Percentiles rank a stretch among this genome's conserved stretches.
Conservation (phyloP, 2,797 vertebrate genomes). For the Sternarchorhynchus goeldii region DNA sequence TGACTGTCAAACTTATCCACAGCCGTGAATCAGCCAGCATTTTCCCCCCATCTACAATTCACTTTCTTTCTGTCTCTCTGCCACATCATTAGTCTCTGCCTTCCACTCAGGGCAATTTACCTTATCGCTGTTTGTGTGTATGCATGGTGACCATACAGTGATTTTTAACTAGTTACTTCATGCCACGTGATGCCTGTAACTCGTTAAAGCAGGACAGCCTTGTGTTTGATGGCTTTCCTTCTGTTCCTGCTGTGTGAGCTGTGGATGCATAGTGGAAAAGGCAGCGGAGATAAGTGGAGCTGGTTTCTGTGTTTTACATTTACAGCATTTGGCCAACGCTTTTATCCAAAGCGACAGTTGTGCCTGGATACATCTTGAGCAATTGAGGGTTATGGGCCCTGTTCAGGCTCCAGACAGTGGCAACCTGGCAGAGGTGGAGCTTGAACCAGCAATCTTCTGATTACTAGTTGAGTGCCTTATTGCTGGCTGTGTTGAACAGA, state of each 20-base stretch:
- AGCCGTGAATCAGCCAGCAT: slow-evolving; percentile 38
- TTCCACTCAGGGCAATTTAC: not conserved
- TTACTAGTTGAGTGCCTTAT: not conserved
- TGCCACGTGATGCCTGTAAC: slow-evolving; percentile 44
- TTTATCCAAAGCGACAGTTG: too few relatives aligned
- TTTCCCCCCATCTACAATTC: slow-evolving; percentile 27
- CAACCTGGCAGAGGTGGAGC: too few relatives aligned
- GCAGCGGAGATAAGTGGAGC: slow-evolving; percentile 3
- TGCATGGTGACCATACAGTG: slow-evolving; percentile 24
- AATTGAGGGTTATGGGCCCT: too few relatives aligned
- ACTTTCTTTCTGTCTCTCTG: slow-evolving; percentile 21
- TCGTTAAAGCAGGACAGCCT: slow-evolving; percentile 41
- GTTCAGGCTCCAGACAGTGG: too few relatives aligned
- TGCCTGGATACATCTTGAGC: too few relatives aligned
- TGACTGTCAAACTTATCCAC: slow-evolving; percentile 41
- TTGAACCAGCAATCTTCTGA: not conserved
- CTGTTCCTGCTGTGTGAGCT: slow-evolving; percentile 44
- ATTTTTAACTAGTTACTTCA: slow-evolving; percentile 50
- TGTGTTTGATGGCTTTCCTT: slow-evolving; percentile 33
- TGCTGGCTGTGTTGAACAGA: not conserved
- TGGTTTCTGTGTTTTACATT: too few relatives aligned
- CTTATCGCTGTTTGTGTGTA: slow-evolving; percentile 8
- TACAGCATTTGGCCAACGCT: too few relatives aligned
- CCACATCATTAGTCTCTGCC: slow-evolving; percentile 23
- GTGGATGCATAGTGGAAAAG: slow-evolving; percentile 11